These are phyloP conservation scores for Creontiades dilutus DNA, from an alignment of 2,888 invertebrate species.

Conservation along the genomic window DNA sequence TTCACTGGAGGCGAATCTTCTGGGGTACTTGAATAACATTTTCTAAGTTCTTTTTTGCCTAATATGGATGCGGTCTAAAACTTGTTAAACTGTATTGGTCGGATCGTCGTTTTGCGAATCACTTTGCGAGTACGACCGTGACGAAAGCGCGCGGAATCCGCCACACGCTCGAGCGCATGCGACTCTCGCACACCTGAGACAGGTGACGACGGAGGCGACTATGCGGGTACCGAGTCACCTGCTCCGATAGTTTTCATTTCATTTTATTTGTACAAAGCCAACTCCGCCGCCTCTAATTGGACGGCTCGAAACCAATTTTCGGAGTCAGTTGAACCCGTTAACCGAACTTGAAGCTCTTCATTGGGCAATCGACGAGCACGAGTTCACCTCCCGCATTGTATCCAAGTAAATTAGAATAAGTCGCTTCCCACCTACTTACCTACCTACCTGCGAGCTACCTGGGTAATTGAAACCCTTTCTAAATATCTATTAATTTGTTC, in stretches of 20 bases:
- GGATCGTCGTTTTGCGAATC: too few relatives aligned
- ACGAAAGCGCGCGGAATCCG: neutral
- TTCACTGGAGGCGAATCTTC: too few relatives aligned
- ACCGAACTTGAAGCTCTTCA: neutral
- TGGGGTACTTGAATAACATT: too few relatives aligned
- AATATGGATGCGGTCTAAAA: too few relatives aligned
- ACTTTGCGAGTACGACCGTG: neutral
- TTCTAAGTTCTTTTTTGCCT: too few relatives aligned
- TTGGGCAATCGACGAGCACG: neutral
- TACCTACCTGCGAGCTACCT: too few relatives aligned
- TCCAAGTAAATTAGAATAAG: neutral
- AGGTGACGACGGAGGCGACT: neutral
- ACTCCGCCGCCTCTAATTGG: constrained; percentile 4
- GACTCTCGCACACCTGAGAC: neutral
- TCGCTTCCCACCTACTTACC: too few relatives aligned
- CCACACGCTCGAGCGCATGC: neutral
- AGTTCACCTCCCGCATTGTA: neutral
- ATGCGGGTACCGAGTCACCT: constrained; percentile 47
- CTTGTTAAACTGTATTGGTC: too few relatives aligned
- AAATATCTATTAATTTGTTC: too few relatives aligned
- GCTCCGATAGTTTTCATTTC: constrained; percentile 15
- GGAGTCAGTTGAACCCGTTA: neutral
- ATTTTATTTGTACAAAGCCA: constrained; percentile 13
- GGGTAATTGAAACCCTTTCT: too few relatives aligned
- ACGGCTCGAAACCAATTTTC: neutral